Percentiles rank a stretch among this genome's conserved stretches.
Conservation (phyloP, 2,113 vertebrate species). For the Candoia aspera region DNA sequence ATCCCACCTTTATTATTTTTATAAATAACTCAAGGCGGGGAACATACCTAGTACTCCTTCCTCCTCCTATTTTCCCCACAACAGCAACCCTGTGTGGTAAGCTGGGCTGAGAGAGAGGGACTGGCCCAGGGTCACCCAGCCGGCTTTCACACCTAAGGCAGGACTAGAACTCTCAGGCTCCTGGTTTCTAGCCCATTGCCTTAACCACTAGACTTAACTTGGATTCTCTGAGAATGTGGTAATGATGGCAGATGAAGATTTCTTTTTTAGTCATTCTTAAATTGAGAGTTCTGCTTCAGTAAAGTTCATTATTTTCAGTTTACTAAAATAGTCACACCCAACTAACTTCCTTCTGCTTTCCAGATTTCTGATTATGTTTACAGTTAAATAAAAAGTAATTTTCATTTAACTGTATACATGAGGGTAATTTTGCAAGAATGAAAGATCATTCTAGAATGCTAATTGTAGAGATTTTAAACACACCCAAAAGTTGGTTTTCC, state of each 20-base stretch:
- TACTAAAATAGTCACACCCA: background rate
- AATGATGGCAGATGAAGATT: background rate
- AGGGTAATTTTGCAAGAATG: conserved; percentile 6
- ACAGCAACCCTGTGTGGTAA: too few species aligned
- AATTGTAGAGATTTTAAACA: background rate
- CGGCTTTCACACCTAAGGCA: too few species aligned
- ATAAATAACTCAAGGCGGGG: too few species aligned
- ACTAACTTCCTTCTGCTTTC: background rate
- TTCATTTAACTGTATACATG: background rate
- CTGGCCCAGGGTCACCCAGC: too few species aligned
- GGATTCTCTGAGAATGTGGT: background rate
- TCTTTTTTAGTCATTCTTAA: background rate
- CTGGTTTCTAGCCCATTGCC: too few species aligned
- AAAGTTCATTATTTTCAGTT: background rate
- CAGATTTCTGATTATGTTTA: background rate
- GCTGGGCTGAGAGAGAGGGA: too few species aligned
- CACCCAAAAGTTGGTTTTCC: background rate
- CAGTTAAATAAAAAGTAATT: background rate
- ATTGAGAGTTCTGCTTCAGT: background rate
- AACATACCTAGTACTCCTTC: too few species aligned
- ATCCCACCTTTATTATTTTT: too few species aligned
- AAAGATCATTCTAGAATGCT: background rate
- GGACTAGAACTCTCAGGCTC: too few species aligned
- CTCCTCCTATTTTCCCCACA: too few species aligned
- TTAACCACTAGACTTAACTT: background rate